Conservation (phyloP, 2,888 invertebrate species). For the Campaea margaritaria region DNA sequence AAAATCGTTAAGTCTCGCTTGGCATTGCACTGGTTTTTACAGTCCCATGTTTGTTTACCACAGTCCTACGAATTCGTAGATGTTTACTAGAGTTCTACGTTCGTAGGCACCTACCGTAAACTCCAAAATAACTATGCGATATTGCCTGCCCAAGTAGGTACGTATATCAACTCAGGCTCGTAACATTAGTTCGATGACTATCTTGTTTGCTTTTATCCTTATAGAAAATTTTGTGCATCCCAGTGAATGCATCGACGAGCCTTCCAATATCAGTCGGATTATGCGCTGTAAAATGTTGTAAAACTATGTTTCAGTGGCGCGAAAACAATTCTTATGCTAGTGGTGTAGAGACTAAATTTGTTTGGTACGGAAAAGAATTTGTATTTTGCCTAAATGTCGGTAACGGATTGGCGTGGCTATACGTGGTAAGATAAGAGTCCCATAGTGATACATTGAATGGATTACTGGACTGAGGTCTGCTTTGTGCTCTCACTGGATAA, state of each 20-base stretch:
- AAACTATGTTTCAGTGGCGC: conserved; percentile 50
- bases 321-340: conserved; percentile 56
- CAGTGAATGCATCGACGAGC: conserved; percentile 81
- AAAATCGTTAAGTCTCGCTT: no score
- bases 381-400: conserved; percentile 83
- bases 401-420: conserved; percentile 81
- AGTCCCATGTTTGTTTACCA: no score
- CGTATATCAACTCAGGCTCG: conserved; percentile 44
- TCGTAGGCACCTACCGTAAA: no score
- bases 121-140: conserved; percentile 12
- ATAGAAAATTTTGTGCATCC: conserved; percentile 84
- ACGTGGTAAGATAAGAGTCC: conserved; percentile 77
- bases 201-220: conserved; percentile 85
- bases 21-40: no score
- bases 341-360: conserved; percentile 59
- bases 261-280: conserved; percentile 83
- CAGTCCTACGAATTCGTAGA: no score
- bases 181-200: conserved; percentile 78
- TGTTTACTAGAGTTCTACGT: no score
- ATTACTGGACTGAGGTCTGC: conserved; percentile 70
- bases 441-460: conserved; percentile 81
- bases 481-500: conserved; percentile 51
- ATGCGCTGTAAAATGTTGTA: conserved; percentile 77
- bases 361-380: conserved; percentile 59
- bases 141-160: conserved; percentile 15